Percentiles rank a stretch among this genome's conserved stretches.
Conservation (phyloP, 2,797 vertebrate genomes). For the Gymnothorax reevesii region DNA sequence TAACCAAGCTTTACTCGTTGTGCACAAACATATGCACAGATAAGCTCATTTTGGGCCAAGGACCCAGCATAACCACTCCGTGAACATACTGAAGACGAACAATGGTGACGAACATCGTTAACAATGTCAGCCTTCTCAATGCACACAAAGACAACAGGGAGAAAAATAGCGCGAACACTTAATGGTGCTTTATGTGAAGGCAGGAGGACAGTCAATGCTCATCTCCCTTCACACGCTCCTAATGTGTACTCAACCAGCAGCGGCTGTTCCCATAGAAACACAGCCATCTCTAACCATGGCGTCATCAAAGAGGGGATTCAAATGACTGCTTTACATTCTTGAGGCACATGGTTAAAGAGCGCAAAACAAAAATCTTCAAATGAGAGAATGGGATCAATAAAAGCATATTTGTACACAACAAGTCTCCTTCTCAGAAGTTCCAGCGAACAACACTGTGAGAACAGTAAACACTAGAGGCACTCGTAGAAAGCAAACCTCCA, state of each 20-base stretch:
- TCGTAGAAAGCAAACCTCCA: no score
- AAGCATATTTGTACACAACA: background rate
- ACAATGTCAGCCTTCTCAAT: background rate
- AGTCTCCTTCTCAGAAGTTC: background rate
- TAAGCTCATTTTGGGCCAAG: background rate
- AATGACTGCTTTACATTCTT: conserved; percentile 1
- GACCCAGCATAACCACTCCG: background rate
- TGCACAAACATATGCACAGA: background rate
- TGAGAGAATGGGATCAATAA: background rate
- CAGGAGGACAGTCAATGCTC: conserved; percentile 7
- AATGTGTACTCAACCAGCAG: background rate
- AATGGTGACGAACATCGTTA: background rate
- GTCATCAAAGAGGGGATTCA: background rate
- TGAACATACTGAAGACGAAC: background rate
- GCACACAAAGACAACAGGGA: background rate
- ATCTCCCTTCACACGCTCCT: conserved; percentile 18
- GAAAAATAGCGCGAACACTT: background rate
- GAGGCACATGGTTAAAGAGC: background rate
- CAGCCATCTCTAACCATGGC: conserved; percentile 12
- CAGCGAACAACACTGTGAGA: background rate
- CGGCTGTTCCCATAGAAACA: conserved; percentile 20
- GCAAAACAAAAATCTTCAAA: background rate
- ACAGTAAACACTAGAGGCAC: no score
- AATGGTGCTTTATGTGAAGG: background rate
- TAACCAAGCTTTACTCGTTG: background rate